Evolutionary conservation across 2,888 invertebrate genomes (phyloP).

Genomic region (Prosapia bicincta): DNA sequence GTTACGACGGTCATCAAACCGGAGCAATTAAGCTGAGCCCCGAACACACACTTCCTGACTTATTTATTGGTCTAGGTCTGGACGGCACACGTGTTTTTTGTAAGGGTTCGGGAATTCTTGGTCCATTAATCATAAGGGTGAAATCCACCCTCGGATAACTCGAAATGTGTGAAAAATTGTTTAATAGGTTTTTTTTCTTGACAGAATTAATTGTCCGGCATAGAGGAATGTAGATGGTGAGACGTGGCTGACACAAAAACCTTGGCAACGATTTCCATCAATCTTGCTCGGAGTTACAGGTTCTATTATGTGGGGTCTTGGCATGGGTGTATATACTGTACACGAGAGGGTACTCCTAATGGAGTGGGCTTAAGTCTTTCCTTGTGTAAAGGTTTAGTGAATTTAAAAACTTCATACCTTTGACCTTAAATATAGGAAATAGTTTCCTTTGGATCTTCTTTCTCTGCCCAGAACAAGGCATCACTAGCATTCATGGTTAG

Average conservation of each 20-base stretch:
- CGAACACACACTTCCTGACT: not conserved
- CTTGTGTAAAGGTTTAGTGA: no score
- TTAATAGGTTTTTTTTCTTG: slow-evolving; percentile 15
- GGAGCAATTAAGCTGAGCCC: not conserved
- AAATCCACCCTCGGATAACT: not conserved
- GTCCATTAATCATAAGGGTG: not conserved
- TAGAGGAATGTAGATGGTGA: not conserved
- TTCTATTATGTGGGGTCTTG: no score
- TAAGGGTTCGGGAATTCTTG: not conserved
- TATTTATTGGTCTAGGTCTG: not conserved
- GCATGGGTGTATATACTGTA: no score
- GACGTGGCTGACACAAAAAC: no score
- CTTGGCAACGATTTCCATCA: not conserved
- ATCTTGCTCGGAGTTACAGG: not conserved
- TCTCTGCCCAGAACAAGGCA: no score
- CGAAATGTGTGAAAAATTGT: slow-evolving; percentile 29
- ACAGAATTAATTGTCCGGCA: not conserved
- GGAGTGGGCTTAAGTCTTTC: no score
- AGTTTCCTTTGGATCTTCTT: no score
- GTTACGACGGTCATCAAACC: not conserved
- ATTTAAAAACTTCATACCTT: no score
- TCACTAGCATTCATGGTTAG: no score
- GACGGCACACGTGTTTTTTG: not conserved
- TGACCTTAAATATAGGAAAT: no score
- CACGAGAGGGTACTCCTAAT: no score